Conservation (phyloP, 2,888 invertebrate genomes). For the Baccha elongata region DNA sequence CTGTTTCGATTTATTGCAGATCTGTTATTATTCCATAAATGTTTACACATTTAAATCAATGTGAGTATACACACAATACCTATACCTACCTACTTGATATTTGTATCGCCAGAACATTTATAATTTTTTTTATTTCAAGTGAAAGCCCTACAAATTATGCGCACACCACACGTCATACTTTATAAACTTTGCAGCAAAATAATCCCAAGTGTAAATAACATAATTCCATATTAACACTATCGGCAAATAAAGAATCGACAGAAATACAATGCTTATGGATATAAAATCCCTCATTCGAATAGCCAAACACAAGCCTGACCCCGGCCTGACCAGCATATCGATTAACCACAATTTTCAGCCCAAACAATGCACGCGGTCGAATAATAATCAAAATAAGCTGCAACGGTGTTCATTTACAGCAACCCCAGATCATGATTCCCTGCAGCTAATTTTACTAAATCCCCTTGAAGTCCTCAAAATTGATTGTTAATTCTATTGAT, state of each 20-base stretch:
- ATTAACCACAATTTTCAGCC: constrained; percentile 41
- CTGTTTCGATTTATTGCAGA: no score
- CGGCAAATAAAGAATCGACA: constrained; percentile 52
- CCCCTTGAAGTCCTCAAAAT: constrained; percentile 45
- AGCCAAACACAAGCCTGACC: constrained; percentile 34
- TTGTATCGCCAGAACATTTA: no score
- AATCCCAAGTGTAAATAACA: constrained; percentile 62
- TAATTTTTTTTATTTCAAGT: no score
- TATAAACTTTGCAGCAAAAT: constrained; percentile 17
- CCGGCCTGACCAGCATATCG: constrained; percentile 44
- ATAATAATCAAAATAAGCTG: constrained; percentile 38
- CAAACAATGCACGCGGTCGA: constrained; percentile 33
- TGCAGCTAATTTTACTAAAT: constrained; percentile 31
- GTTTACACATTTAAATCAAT: no score
- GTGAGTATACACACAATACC: no score
- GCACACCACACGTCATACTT: background rate
- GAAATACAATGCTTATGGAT: constrained; percentile 26
- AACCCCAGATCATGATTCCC: constrained; percentile 16
- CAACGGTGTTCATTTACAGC: constrained; percentile 23
- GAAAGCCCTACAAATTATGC: background rate
- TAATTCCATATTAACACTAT: constrained; percentile 58
- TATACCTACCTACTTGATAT: no score
- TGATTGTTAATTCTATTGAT: constrained; percentile 40
- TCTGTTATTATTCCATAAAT: no score
- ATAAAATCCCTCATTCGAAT: constrained; percentile 36